phyloP scores from a whole-genome alignment of 1,140 invertebrate species.

The Orius insidiosus region DNA sequence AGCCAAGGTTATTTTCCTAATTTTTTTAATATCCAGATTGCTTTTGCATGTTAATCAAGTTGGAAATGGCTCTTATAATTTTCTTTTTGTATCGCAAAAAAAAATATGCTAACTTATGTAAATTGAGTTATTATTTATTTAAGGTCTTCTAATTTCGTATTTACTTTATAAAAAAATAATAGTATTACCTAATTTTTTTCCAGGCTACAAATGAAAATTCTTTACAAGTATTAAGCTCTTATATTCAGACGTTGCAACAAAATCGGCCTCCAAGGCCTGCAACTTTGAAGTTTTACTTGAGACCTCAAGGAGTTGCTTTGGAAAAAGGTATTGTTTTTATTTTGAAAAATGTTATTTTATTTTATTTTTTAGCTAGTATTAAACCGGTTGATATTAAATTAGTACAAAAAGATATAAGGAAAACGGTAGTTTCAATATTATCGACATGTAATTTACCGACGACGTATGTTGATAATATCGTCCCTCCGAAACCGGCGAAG shows the following conservation, averaged over 20 bases:
- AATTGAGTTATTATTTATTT: background rate
- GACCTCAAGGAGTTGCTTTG: constrained; percentile 18
- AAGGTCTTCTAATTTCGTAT: background rate
- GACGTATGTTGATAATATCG: constrained; percentile 59
- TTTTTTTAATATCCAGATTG: no score
- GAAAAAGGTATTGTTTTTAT: constrained; percentile 10
- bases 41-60: no score
- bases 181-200: constrained; percentile 21
- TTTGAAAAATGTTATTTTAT: background rate
- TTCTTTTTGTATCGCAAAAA: constrained; percentile 1
- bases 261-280: constrained; percentile 36
- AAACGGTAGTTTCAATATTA: constrained; percentile 58
- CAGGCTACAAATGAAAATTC: constrained; percentile 84
- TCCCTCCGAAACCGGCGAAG: constrained; percentile 13
- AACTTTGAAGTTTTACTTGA: constrained; percentile 51
- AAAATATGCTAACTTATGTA: background rate
- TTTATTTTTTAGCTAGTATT: constrained; percentile 36
- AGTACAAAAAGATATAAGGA: constrained; percentile 44
- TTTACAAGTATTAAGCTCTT: constrained; percentile 67
- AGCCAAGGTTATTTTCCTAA: background rate
- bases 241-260: constrained; percentile 55
- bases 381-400: constrained; percentile 54
- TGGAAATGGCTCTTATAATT: no score
- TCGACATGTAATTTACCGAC: constrained; percentile 67
- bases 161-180: background rate